Evolutionary conservation across 53 echinoderm and acorn worm genomes (phyloP).

Genomic region (Pentamera pediparva): DNA sequence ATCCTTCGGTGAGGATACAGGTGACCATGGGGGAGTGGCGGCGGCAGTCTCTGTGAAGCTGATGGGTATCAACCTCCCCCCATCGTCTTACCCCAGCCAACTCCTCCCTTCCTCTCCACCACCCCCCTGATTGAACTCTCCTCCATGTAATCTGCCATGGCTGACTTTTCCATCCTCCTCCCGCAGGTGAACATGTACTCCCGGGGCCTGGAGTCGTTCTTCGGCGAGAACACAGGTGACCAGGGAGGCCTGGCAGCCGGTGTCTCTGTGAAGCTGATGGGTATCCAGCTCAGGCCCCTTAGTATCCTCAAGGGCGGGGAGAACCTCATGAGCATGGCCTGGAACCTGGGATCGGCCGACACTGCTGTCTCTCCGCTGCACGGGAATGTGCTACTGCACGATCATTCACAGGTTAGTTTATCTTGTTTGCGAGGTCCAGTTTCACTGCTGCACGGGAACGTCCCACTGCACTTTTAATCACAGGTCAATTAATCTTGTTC

Average conservation of each 20-base stretch:
- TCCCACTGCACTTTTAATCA: too few relatives aligned
- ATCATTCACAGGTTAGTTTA: constrained; percentile 93
- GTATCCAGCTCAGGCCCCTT: constrained; percentile 72
- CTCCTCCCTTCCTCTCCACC: too few relatives aligned
- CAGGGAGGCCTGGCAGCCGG: constrained; percentile 76
- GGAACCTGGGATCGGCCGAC: constrained; percentile 84
- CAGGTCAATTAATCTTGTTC: too few relatives aligned
- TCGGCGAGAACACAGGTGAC: constrained; percentile 86
- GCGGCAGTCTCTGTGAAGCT: constrained; percentile 75
- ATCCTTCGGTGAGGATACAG: constrained; percentile 91
- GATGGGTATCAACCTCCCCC: constrained; percentile 75
- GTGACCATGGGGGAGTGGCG: constrained; percentile 69
- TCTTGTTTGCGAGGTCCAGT: too few relatives aligned
- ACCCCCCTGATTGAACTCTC: too few relatives aligned
- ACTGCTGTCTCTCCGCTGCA: constrained; percentile 60
- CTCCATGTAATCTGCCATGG: too few relatives aligned
- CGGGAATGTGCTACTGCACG: constrained; percentile 74
- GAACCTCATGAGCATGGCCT: constrained; percentile 96
- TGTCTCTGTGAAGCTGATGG: constrained; percentile 72
- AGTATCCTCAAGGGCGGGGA: constrained; percentile 67
- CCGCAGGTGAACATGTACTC: constrained; percentile 71
- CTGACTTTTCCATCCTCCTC: too few relatives aligned
- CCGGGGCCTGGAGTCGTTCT: constrained; percentile 84
- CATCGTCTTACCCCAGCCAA: too few relatives aligned
- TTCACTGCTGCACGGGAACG: too few relatives aligned